Conservation (phyloP, 1,140 invertebrate genomes). For the Zaprionus ghesquierei region DNA sequence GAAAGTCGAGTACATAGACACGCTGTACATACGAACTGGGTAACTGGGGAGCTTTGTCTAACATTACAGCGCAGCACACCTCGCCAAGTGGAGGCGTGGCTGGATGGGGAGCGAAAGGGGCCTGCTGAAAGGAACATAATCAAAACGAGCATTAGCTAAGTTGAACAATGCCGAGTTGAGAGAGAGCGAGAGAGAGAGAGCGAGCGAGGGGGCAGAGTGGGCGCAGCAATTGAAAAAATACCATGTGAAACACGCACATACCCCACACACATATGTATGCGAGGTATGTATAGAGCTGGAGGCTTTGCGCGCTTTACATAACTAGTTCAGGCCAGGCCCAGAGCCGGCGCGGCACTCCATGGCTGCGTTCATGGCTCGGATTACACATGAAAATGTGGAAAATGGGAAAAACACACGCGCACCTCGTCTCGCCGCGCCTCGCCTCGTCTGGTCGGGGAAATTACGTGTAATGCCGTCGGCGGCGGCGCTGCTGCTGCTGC, state of each 20-base stretch:
- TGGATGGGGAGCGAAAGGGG: neutral
- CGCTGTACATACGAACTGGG: neutral
- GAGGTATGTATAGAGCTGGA: neutral
- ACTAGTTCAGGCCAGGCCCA: slow-evolving; percentile 7
- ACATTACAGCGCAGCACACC: slow-evolving; percentile 27
- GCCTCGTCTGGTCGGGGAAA: slow-evolving; percentile 1
- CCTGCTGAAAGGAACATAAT: slow-evolving; percentile 58
- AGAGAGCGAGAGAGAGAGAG: neutral
- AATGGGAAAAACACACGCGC: slow-evolving; percentile 44
- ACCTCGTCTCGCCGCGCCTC: slow-evolving; percentile 9
- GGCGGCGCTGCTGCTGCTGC: slow-evolving; percentile 9
- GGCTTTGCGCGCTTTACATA: neutral
- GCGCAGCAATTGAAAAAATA: slow-evolving; percentile 57
- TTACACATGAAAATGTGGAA: slow-evolving; percentile 26
- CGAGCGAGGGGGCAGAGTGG: slow-evolving; percentile 5
- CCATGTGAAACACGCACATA: neutral
- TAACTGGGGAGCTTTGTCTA: slow-evolving; percentile 6
- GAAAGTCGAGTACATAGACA: neutral
- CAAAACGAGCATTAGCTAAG: slow-evolving; percentile 73
- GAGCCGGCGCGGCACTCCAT: slow-evolving; percentile 43
- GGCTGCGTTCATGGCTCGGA: slow-evolving; percentile 51
- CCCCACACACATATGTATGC: neutral
- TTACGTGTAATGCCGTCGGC: slow-evolving; percentile 54
- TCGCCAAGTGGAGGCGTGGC: neutral
- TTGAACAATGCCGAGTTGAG: slow-evolving; percentile 35